These are phyloP conservation scores for Andrena dorsata DNA, from an alignment of 2,888 invertebrate genomes.

Conservation along the genomic window DNA sequence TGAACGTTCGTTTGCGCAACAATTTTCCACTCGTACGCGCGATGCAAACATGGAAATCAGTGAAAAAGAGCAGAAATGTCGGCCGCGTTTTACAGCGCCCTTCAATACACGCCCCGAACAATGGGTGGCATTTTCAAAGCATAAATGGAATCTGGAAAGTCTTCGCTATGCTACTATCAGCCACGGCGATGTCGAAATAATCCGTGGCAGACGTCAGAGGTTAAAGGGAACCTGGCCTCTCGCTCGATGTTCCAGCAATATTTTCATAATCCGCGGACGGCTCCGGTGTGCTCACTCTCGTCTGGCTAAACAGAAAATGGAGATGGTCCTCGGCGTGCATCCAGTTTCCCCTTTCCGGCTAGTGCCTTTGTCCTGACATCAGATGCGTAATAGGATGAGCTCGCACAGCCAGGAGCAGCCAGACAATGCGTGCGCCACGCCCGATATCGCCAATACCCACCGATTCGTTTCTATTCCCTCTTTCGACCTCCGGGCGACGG, in stretches of 20 bases:
- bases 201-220: slow-evolving; percentile 4
- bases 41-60: background rate
- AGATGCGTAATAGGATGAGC: slow-evolving; percentile 70
- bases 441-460: slow-evolving; percentile 67
- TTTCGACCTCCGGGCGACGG: slow-evolving; percentile 55
- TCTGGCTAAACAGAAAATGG: slow-evolving; percentile 49
- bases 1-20: background rate
- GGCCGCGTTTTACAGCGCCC: background rate
- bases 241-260: slow-evolving; percentile 18
- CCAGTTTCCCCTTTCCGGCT: slow-evolving; percentile 65
- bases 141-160: background rate
- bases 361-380: slow-evolving; percentile 67
- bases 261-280: slow-evolving; percentile 40
- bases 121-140: background rate
- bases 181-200: slow-evolving; percentile 14
- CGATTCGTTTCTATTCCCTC: slow-evolving; percentile 61
- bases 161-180: background rate
- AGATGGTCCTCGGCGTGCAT: slow-evolving; percentile 41
- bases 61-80: background rate
- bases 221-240: slow-evolving; percentile 24
- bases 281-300: background rate
- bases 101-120: background rate
- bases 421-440: slow-evolving; percentile 68
- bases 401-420: slow-evolving; percentile 44
- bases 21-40: background rate